These are phyloP conservation scores for Percopsis transmontana DNA, from an alignment of 2,113 vertebrate species.

Conservation along the genomic window DNA sequence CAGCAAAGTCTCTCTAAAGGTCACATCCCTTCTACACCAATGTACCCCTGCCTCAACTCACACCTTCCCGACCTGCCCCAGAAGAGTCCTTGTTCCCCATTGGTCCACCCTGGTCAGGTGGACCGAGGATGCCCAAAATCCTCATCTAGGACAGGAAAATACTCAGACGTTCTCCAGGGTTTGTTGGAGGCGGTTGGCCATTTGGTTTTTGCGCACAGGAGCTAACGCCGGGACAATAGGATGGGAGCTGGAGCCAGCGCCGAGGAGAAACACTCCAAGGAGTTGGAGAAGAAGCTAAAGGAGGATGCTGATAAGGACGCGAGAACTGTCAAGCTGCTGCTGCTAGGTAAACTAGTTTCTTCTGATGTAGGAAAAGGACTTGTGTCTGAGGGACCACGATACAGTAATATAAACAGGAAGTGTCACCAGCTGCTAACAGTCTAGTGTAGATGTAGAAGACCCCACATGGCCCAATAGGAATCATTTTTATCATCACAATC, in stretches of 20 bases:
- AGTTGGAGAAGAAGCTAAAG: conserved; percentile 96
- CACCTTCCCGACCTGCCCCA: conserved; percentile 53
- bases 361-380: background rate
- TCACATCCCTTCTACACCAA: conserved; percentile 59
- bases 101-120: conserved; percentile 72
- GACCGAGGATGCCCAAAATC: conserved; percentile 75
- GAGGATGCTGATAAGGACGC: conserved; percentile 96
- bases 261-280: conserved; percentile 93
- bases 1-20: conserved; percentile 77
- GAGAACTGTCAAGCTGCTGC: conserved; percentile 95
- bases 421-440: background rate
- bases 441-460: conserved; percentile 9
- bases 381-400: background rate
- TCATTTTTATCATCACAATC: background rate
- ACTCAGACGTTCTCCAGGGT: conserved; percentile 49
- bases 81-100: conserved; percentile 85
- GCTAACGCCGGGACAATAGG: conserved; percentile 50
- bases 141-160: conserved; percentile 73
- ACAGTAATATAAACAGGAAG: background rate
- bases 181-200: conserved; percentile 50
- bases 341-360: conserved; percentile 85
- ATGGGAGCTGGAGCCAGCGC: conserved; percentile 97
- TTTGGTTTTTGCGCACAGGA: conserved; percentile 57
- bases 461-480: background rate
- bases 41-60: conserved; percentile 57